These are phyloP conservation scores for Tursiops truncatus DNA, from an alignment of 2,113 vertebrate genomes.

Conservation along the genomic window DNA sequence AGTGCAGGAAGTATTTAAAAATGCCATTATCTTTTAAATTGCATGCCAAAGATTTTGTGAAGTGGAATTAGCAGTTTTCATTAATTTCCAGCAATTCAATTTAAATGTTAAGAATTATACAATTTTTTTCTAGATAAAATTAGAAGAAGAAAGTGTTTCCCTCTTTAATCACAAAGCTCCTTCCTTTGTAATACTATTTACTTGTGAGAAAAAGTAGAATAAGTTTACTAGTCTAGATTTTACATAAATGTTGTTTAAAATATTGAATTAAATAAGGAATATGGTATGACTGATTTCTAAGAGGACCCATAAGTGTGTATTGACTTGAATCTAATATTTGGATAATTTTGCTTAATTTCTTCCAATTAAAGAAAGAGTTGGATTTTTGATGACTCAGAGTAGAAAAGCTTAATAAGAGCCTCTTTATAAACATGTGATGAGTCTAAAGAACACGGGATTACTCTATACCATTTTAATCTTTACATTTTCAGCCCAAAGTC, in stretches of 20 bases:
- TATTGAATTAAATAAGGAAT: neutral
- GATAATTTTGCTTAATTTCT: neutral
- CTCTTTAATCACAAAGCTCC: neutral
- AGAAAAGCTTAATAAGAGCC: neutral
- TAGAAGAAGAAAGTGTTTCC: neutral
- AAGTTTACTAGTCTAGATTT: neutral
- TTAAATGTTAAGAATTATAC: conserved; percentile 45
- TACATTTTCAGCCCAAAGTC: neutral
- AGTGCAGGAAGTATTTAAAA: conserved; percentile 32
- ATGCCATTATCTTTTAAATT: conserved; percentile 34
- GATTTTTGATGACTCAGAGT: neutral
- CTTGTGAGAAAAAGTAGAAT: neutral
- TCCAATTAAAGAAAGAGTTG: neutral
- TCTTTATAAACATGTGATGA: neutral
- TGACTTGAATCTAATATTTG: neutral
- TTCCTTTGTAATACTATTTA: neutral
- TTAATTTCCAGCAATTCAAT: conserved; percentile 35
- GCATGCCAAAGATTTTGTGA: conserved; percentile 22
- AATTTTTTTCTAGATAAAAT: conserved; percentile 11
- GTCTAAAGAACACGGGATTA: neutral
- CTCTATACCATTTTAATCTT: neutral
- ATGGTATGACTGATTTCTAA: neutral
- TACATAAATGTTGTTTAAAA: neutral
- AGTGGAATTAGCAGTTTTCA: conserved; percentile 40
- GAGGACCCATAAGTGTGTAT: neutral